Percentiles rank a stretch among this genome's conserved stretches.
Conservation (phyloP, 2,113 vertebrate species). For the Sinocyclocheilus anophthalmus region DNA sequence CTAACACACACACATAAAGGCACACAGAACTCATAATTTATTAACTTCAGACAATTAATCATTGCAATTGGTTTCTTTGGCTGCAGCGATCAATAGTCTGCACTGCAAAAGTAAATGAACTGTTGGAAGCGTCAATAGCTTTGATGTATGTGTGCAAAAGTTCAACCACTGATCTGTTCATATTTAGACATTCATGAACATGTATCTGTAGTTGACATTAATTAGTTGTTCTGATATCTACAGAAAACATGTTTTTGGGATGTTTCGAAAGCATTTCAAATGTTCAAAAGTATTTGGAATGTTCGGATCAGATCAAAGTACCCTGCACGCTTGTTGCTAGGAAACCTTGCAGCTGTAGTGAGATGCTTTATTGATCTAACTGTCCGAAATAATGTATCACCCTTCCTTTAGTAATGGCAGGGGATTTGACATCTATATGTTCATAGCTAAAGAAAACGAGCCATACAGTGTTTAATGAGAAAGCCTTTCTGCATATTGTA, state of each 20-base stretch:
- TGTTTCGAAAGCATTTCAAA: not conserved
- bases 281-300: not conserved
- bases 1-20: not conserved
- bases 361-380: constrained; percentile 32
- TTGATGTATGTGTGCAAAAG: not conserved
- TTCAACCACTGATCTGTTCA: not conserved
- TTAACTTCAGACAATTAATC: constrained; percentile 10
- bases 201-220: not conserved
- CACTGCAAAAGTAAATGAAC: not conserved
- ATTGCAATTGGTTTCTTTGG: constrained; percentile 29
- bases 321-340: constrained; percentile 18
- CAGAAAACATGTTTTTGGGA: not conserved
- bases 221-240: not conserved
- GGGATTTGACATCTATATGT: constrained; percentile 22
- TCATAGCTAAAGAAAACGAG: constrained; percentile 18
- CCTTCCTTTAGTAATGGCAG: not conserved
- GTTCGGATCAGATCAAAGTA: constrained; percentile 8
- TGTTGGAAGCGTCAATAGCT: not conserved
- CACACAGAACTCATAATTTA: constrained; percentile 11
- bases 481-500: not conserved
- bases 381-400: constrained; percentile 38
- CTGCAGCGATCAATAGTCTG: constrained; percentile 24
- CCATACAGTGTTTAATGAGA: constrained; percentile 13
- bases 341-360: constrained; percentile 24
- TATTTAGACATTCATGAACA: not conserved